Evolutionary conservation across 2,888 invertebrate species (phyloP), one percentile per base, ranked within the genome.

Genomic region (Colletes collaris): DNA sequence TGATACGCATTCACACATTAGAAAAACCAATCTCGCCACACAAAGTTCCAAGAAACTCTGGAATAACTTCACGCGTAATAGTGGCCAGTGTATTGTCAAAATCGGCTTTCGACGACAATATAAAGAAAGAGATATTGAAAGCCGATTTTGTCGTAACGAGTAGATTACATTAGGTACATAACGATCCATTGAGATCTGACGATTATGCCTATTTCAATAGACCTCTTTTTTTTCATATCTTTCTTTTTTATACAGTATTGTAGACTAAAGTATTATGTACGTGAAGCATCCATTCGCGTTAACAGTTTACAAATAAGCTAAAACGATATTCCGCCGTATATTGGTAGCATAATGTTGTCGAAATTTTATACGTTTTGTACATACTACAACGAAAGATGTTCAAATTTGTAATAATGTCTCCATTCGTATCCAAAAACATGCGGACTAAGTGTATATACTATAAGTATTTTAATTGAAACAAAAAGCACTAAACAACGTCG

Each of bases 391-490:
- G 35, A 74, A 56, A 71, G 37, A 49, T 74, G 40, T 82, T 79
- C 16, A 58, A 63, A 60, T 60, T 52, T 60, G 52, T 52, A 52
- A 65, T 71, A 58, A 64, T 59, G 65, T 75, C 69, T 73, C 72
- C 81, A 79, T 76, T 78, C 81, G 82, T 81, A 82, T 82, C 59
- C 76, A 81, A 72, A 82, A 87, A 82, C 86, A 82, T 87, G 84
- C 78, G 89, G 89, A 90, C 88, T 89, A 88, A 91, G 82, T 91
- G 91, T 91, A 91, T 88, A 90, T 91, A 90, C 75, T 88, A 87
- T 87, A 89, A 88, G 85, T 91, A 89, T 90, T 90, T 89, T 90
- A 89, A 89, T 86, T 87, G 86, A 88, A 86, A 89, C 74, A 78
- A 78, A 78, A 73, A 73, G 77, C 72, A 79, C 58, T 58, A 67